Conservation (phyloP, 1,140 invertebrate genomes). For the Physella acuta region DNA sequence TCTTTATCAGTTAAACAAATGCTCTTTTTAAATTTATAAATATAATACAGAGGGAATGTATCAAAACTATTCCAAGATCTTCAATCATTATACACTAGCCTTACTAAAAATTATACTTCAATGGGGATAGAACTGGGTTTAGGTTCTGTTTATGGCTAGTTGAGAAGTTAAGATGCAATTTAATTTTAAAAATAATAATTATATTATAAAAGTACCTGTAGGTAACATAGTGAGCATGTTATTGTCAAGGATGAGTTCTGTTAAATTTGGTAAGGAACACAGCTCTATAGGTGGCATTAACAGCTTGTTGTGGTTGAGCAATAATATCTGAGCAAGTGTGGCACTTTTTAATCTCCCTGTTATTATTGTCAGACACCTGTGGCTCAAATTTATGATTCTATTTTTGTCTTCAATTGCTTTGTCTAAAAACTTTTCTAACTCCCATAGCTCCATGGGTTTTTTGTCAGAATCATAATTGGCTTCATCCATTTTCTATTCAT, state of each 20-base stretch:
- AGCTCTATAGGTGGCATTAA: conserved; percentile 53
- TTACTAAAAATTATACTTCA: too few relatives aligned
- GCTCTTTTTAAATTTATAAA: too few relatives aligned
- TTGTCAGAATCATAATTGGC: not conserved
- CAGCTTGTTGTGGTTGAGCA: conserved; percentile 51
- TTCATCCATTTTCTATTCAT: conserved; percentile 8
- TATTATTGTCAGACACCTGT: conserved; percentile 45
- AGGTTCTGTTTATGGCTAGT: too few relatives aligned
- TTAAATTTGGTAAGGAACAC: conserved; percentile 36
- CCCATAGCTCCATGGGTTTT: conserved; percentile 38
- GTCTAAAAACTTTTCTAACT: conserved; percentile 41
- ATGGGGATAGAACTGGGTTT: too few relatives aligned
- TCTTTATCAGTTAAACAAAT: too few relatives aligned
- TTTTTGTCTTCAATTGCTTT: conserved; percentile 30
- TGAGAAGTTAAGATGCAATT: too few relatives aligned
- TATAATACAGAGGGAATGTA: too few relatives aligned
- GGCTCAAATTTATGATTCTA: conserved; percentile 45
- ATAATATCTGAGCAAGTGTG: conserved; percentile 32
- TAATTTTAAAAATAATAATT: not conserved
- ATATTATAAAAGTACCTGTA: conserved; percentile 2
- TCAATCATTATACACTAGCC: too few relatives aligned
- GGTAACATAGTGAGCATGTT: conserved; percentile 56
- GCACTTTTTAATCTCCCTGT: conserved; percentile 37
- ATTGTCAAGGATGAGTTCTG: conserved; percentile 52
- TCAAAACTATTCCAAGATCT: too few relatives aligned